These are phyloP conservation scores for Eurytoma californica DNA, from an alignment of 2,888 invertebrate species.

Conservation along the genomic window DNA sequence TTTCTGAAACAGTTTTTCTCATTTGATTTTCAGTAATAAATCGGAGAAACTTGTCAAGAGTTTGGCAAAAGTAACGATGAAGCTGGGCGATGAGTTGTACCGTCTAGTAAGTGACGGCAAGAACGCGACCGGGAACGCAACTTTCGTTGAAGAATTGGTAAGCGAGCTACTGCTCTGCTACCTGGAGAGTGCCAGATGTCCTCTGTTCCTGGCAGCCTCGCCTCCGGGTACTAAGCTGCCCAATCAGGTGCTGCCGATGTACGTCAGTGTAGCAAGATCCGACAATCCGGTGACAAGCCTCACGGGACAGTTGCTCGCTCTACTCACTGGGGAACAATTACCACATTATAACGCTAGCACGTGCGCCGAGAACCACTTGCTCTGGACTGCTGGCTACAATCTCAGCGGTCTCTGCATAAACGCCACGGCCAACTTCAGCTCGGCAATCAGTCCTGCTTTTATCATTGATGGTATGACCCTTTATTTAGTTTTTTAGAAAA, in stretches of 20 bases:
- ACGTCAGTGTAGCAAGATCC: conserved; percentile 80
- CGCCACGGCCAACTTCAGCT: conserved; percentile 84
- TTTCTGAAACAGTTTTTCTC: no score
- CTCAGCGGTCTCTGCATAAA: conserved; percentile 83
- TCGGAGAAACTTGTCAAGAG: conserved; percentile 63
- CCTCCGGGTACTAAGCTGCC: conserved; percentile 76
- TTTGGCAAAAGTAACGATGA: conserved; percentile 81
- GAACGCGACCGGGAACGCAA: conserved; percentile 43
- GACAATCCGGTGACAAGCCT: conserved; percentile 77
- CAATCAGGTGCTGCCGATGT: conserved; percentile 76
- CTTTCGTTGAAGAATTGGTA: conserved; percentile 59
- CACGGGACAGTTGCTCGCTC: conserved; percentile 80
- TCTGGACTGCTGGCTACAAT: conserved; percentile 82
- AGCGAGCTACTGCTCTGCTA: conserved; percentile 86
- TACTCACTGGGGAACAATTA: conserved; percentile 78
- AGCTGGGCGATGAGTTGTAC: conserved; percentile 82
- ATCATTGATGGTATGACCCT: conserved; percentile 79
- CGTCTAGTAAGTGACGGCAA: conserved; percentile 78
- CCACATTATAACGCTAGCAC: conserved; percentile 75
- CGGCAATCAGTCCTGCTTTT: conserved; percentile 91
- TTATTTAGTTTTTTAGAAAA: not conserved
- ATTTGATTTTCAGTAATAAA: conserved; percentile 60
- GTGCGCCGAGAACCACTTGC: conserved; percentile 69
- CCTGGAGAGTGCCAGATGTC: conserved; percentile 83
- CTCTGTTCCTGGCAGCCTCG: conserved; percentile 79